These are phyloP conservation scores for Sorex maritimensis DNA, from an alignment of 2,797 vertebrate species.

Conservation along the genomic window DNA sequence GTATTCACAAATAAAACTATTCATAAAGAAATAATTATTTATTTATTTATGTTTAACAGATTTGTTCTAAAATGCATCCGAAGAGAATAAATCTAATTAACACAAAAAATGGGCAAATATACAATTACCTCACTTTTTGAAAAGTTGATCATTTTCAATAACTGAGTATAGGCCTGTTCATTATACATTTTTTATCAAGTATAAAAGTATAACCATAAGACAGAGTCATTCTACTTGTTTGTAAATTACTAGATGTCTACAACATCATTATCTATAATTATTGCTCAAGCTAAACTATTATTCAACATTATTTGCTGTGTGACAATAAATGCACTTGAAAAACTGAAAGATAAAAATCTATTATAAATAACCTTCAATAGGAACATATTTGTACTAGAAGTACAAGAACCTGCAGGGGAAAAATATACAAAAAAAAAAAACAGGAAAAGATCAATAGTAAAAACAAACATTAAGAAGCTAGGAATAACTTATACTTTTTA, in stretches of 20 bases:
- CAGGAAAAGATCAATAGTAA: neutral
- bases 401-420: neutral
- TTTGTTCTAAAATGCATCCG: neutral
- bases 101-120: neutral
- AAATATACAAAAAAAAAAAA: neutral
- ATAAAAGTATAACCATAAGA: no score
- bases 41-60: neutral
- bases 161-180: neutral
- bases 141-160: conserved; percentile 26
- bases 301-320: neutral
- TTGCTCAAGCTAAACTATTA: neutral
- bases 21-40: neutral
- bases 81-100: neutral
- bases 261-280: neutral
- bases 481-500: no score
- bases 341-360: neutral
- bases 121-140: neutral
- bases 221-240: no score
- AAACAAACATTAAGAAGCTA: neutral
- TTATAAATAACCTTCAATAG: conserved; percentile 29
- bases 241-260: neutral
- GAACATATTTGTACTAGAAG: neutral
- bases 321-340: neutral
- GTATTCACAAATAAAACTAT: neutral
- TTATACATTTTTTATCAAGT: no score